Evolutionary conservation across 2,888 invertebrate species (phyloP).

Genomic region (Caenorhabditis parvicauda): DNA sequence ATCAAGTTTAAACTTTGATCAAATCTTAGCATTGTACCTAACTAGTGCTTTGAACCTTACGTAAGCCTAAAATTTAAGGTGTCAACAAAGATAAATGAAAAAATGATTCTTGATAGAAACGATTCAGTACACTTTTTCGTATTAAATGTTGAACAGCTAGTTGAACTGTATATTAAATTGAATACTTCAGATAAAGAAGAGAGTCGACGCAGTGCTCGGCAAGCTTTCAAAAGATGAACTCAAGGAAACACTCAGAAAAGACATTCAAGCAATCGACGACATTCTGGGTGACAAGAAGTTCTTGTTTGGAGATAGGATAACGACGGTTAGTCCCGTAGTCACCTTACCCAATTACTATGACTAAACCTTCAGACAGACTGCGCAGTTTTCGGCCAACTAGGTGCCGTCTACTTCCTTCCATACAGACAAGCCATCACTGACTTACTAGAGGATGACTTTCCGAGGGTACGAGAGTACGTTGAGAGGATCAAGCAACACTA

Average conservation of each 20-base stretch:
- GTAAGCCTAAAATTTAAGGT: too few species aligned
- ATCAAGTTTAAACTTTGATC: too few species aligned
- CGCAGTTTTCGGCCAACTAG: conserved; percentile 55
- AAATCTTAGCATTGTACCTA: too few species aligned
- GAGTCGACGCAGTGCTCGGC: conserved; percentile 31
- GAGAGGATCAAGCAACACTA: conserved; percentile 54
- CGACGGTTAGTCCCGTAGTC: conserved; percentile 72
- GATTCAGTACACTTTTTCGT: too few species aligned
- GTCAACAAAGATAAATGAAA: too few species aligned
- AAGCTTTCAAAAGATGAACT: conserved; percentile 23
- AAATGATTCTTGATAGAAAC: too few species aligned
- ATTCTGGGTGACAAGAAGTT: conserved; percentile 87
- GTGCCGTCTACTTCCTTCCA: conserved; percentile 48
- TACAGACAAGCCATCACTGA: conserved; percentile 53
- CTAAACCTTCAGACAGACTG: conserved; percentile 47
- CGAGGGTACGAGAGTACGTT: conserved; percentile 44
- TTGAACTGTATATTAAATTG: not conserved
- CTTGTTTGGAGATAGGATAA: conserved; percentile 92
- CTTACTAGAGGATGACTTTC: conserved; percentile 54
- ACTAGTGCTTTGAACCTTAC: too few species aligned
- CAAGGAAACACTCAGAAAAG: conserved; percentile 75
- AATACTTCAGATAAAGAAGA: conserved; percentile 16
- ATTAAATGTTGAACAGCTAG: not conserved
- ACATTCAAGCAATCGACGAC: conserved; percentile 85
- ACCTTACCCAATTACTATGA: not conserved